Percentiles rank a stretch among this genome's conserved stretches.
phyloP scores from a whole-genome alignment of 1,140 invertebrate species.

The Arion vulgaris region DNA sequence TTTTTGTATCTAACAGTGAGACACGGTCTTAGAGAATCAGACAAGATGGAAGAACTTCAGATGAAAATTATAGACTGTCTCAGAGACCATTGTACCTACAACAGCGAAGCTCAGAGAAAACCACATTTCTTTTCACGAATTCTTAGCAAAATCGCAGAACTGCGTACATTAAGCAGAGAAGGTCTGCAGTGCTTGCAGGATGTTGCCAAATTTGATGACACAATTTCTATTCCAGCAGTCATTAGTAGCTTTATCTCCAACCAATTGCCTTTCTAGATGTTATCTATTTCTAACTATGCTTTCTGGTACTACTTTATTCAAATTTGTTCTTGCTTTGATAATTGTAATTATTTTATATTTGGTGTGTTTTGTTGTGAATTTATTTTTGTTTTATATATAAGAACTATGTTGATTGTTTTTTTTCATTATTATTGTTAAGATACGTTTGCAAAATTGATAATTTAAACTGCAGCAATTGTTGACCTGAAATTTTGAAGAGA shows the following conservation, averaged over 20 bases:
- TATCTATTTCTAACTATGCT: too few relatives aligned
- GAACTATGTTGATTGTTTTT: too few relatives aligned
- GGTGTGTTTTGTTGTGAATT: too few relatives aligned
- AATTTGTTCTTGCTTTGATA: too few relatives aligned
- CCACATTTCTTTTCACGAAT: slow-evolving; percentile 93
- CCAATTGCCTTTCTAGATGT: slow-evolving; percentile 84
- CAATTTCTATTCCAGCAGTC: slow-evolving; percentile 90
- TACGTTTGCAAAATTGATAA: too few relatives aligned
- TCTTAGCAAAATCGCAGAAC: slow-evolving; percentile 90
- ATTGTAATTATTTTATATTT: too few relatives aligned
- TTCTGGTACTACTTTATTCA: too few relatives aligned
- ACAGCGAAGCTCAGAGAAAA: slow-evolving; percentile 88
- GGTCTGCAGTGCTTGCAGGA: slow-evolving; percentile 95
- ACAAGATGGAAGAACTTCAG: slow-evolving; percentile 92
- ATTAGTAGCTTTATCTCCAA: slow-evolving; percentile 95
- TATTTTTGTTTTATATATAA: too few relatives aligned
- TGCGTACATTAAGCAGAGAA: slow-evolving; percentile 91
- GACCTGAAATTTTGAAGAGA: too few relatives aligned
- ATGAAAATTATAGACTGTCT: slow-evolving; percentile 95
- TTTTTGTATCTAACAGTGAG: slow-evolving; percentile 81
- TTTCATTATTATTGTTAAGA: too few relatives aligned
- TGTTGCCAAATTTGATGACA: slow-evolving; percentile 88
- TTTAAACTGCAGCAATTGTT: too few relatives aligned
- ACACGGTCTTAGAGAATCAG: slow-evolving; percentile 91
- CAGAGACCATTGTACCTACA: slow-evolving; percentile 94